Conservation (phyloP, 2,888 invertebrate genomes). For the Pyralis farinalis region DNA sequence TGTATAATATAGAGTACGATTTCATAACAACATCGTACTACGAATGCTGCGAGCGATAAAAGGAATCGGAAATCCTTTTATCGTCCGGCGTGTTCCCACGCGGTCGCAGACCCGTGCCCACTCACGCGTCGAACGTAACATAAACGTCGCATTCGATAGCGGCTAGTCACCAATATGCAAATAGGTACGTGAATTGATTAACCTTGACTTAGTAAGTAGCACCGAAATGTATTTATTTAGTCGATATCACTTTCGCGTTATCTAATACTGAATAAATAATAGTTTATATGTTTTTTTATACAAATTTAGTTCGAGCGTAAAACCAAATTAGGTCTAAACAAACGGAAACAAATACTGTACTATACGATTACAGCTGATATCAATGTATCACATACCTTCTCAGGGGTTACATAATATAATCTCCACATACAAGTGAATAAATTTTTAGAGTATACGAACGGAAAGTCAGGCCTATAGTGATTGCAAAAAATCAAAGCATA, state of each 20-base stretch:
- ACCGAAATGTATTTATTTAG: not conserved
- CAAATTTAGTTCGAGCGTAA: too few species aligned
- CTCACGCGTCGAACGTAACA: conserved; percentile 42
- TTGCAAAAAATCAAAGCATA: too few species aligned
- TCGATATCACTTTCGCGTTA: not conserved
- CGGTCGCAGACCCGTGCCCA: conserved; percentile 50
- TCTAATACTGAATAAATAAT: not conserved
- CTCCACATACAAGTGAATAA: too few species aligned
- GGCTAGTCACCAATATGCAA: conserved; percentile 65
- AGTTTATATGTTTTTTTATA: too few species aligned
- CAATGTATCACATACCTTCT: too few species aligned
- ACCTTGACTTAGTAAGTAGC: conserved; percentile 54
- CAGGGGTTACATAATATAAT: too few species aligned
- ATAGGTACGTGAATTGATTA: conserved; percentile 40
- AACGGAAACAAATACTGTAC: too few species aligned
- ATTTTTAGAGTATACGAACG: too few species aligned
- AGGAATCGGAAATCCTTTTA: conserved; percentile 29
- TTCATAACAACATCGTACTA: not conserved
- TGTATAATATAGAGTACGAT: too few species aligned
- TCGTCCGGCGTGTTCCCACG: conserved; percentile 60
- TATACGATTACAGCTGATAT: too few species aligned
- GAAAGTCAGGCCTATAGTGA: too few species aligned
- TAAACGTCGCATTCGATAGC: conserved; percentile 43
- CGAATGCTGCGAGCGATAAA: conserved; percentile 29
- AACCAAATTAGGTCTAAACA: too few species aligned